Evolutionary conservation across 2,113 vertebrate genomes (phyloP).

Genomic region (Eleginops maclovinus): DNA sequence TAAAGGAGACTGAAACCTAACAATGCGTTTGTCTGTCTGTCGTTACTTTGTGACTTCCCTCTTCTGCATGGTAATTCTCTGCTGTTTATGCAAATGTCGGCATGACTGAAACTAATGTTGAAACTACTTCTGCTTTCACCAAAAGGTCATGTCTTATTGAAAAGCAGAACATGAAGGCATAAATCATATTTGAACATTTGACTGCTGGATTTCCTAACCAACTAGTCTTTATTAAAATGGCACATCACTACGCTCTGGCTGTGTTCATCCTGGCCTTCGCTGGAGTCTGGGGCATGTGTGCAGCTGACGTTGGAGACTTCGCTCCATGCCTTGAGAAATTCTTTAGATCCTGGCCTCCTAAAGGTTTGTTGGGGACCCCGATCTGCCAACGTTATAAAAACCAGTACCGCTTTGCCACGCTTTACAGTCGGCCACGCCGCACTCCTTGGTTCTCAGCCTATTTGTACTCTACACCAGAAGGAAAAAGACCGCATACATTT

Average conservation of each 20-base stretch:
- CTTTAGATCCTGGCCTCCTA: conserved; percentile 72
- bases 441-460: conserved; percentile 80
- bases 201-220: not conserved
- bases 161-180: not conserved
- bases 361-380: conserved; percentile 69
- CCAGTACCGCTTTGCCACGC: conserved; percentile 72
- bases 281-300: conserved; percentile 12
- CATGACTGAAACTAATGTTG: not conserved
- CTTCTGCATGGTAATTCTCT: not conserved
- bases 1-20: not conserved
- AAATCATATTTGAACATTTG: not conserved
- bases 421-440: conserved; percentile 75
- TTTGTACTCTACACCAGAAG: conserved; percentile 43
- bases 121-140: conserved; percentile 45
- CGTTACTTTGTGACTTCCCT: not conserved
- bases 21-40: not conserved
- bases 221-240: conserved; percentile 9
- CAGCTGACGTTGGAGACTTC: conserved; percentile 75
- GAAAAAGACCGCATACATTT: conserved; percentile 62
- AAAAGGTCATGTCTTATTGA: not conserved
- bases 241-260: rapidly evolving
- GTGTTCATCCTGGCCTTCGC: not conserved
- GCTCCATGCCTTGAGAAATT: conserved; percentile 69
- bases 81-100: not conserved
- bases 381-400: conserved; percentile 77